phyloP scores from a whole-genome alignment of 2,888 invertebrate genomes.

The Watsonalla cultraria region DNA sequence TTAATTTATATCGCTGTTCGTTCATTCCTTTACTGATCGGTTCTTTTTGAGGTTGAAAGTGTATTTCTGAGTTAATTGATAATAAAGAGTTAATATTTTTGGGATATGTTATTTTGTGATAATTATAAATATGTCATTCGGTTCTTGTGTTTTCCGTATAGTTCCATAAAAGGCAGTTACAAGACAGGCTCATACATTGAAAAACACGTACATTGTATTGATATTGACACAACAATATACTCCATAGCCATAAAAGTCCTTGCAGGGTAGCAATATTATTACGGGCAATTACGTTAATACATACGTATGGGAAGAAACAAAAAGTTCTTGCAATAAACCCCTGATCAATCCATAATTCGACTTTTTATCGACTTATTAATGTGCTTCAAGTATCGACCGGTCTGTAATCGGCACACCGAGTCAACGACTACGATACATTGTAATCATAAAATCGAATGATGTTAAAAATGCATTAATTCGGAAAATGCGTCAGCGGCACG shows the following conservation, averaged over 20 bases:
- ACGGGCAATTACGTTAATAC: not conserved
- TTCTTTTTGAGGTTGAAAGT: not conserved
- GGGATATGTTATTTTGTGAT: not conserved
- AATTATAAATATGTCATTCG: no score
- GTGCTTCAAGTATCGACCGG: not conserved
- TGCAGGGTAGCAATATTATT: not conserved
- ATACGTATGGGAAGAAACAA: not conserved
- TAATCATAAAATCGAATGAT: constrained; percentile 16
- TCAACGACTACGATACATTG: constrained; percentile 7
- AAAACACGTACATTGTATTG: no score
- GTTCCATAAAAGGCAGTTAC: no score
- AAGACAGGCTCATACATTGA: no score
- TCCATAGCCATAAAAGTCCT: not conserved
- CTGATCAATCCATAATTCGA: not conserved
- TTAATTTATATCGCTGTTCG: not conserved
- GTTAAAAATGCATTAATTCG: constrained; percentile 12
- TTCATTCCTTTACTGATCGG: not conserved
- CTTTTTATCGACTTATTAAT: constrained; percentile 1
- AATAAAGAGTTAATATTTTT: not conserved
- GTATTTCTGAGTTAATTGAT: not conserved
- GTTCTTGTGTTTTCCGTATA: no score
- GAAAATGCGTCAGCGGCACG: constrained; percentile 9
- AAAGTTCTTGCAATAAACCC: not conserved
- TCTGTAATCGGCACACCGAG: not conserved
- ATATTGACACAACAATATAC: no score